Percentiles rank a stretch among this genome's conserved stretches.
These are phyloP conservation scores for Aphaenogaster ashmeadi DNA, from an alignment of 1,140 invertebrate species.

Conservation along the genomic window DNA sequence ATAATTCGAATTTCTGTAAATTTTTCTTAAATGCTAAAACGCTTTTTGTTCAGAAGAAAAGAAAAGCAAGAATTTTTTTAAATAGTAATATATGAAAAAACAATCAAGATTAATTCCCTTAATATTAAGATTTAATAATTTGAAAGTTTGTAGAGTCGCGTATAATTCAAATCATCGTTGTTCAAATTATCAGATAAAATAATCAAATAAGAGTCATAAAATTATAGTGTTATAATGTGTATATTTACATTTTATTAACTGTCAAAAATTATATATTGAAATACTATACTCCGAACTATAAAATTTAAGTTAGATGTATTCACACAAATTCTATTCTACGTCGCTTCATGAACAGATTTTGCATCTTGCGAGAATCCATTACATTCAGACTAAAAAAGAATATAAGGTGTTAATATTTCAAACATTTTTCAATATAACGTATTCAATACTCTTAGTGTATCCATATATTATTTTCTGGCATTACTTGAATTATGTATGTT, in stretches of 20 bases:
- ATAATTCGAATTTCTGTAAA: slow-evolving; percentile 5
- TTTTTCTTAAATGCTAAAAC: not conserved
- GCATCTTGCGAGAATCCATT: not conserved
- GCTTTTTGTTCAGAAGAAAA: slow-evolving; percentile 48
- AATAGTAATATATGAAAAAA: not conserved
- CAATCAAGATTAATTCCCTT: not conserved
- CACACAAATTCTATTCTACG: not conserved
- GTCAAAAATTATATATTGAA: slow-evolving; percentile 38
- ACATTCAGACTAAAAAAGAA: slow-evolving; percentile 55
- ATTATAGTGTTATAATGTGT: slow-evolving; percentile 39
- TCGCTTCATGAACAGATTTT: slow-evolving; percentile 12
- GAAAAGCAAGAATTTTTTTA: slow-evolving; percentile 3
- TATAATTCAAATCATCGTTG: not conserved
- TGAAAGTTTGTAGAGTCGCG: not conserved
- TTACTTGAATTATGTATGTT: slow-evolving; percentile 76
- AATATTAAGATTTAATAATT: not conserved
- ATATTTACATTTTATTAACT: slow-evolving; percentile 28
- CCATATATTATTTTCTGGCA: not conserved
- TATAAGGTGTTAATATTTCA: not conserved
- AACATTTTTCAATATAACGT: not conserved
- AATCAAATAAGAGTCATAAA: not conserved
- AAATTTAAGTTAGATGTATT: slow-evolving; percentile 2
- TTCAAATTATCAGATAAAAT: not conserved
- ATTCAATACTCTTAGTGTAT: not conserved
- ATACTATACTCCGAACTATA: not conserved